Evolutionary conservation across 2,113 vertebrate species (phyloP).

Genomic region (Speoplatyrhinus poulsoni): DNA sequence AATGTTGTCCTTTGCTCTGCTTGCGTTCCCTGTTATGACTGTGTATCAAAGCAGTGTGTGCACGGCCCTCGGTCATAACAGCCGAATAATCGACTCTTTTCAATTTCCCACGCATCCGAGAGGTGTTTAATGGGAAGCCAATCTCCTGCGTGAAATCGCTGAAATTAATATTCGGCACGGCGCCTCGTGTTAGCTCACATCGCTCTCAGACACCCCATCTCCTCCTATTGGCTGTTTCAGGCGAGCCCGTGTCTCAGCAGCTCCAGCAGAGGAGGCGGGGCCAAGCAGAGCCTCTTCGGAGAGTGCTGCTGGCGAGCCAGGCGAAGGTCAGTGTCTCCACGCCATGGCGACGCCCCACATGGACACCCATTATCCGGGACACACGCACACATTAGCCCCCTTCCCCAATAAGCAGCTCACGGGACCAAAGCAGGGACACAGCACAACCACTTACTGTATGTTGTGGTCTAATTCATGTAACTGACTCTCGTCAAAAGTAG

Average conservation of each 20-base stretch:
- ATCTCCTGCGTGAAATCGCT: slow-evolving; percentile 6
- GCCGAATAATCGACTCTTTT: slow-evolving; percentile 23
- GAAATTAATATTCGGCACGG: not conserved
- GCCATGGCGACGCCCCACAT: not conserved
- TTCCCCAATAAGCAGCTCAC: too few species aligned
- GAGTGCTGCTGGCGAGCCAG: slow-evolving; percentile 88
- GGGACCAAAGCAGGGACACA: too few species aligned
- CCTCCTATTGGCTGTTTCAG: slow-evolving; percentile 42
- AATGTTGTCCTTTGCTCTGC: not conserved
- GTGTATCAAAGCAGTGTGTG: slow-evolving; percentile 14
- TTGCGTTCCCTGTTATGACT: not conserved
- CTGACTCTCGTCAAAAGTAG: not conserved
- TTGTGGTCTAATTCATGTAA: too few species aligned
- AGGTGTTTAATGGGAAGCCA: slow-evolving; percentile 12
- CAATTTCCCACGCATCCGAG: slow-evolving; percentile 10
- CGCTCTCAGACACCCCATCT: not conserved
- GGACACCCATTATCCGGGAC: too few species aligned
- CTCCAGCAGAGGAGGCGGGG: slow-evolving; percentile 78
- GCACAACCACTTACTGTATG: too few species aligned
- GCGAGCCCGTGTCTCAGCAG: slow-evolving; percentile 77
- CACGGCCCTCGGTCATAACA: slow-evolving; percentile 14
- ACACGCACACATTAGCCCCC: too few species aligned
- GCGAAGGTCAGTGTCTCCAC: slow-evolving; percentile 80
- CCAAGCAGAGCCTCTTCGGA: slow-evolving; percentile 80
- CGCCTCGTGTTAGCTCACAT: not conserved